Evolutionary conservation across 2,888 invertebrate species (phyloP).

Genomic region (Schrankia costaestrigalis): DNA sequence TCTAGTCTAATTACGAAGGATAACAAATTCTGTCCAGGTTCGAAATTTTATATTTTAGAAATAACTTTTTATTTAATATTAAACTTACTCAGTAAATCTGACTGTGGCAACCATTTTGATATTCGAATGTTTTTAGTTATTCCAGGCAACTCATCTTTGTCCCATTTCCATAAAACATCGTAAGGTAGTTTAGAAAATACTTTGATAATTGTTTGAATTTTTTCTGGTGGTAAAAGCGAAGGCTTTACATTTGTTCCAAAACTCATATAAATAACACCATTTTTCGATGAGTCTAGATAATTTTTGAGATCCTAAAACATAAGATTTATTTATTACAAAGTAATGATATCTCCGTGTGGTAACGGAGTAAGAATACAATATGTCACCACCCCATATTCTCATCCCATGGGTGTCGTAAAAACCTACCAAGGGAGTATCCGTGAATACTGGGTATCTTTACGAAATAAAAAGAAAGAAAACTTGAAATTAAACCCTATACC

Average conservation of each 20-base stretch:
- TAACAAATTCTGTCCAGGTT: too few species aligned
- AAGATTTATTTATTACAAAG: not conserved
- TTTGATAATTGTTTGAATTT: slow-evolving; percentile 41
- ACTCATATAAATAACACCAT: slow-evolving; percentile 69
- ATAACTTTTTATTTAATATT: not conserved
- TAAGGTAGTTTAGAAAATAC: slow-evolving; percentile 63
- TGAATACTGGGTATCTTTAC: too few species aligned
- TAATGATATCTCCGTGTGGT: too few species aligned
- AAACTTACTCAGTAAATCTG: slow-evolving; percentile 28
- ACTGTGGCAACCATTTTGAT: slow-evolving; percentile 70
- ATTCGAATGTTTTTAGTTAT: slow-evolving; percentile 56
- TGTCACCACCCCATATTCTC: too few species aligned
- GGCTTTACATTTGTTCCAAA: slow-evolving; percentile 62
- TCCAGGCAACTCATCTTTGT: slow-evolving; percentile 50
- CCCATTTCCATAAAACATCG: slow-evolving; percentile 69
- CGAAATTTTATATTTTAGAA: not conserved
- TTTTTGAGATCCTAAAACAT: slow-evolving; percentile 48
- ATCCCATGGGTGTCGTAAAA: too few species aligned
- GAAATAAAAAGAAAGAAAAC: too few species aligned
- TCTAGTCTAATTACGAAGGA: too few species aligned
- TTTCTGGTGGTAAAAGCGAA: slow-evolving; percentile 44
- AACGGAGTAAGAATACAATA: too few species aligned
- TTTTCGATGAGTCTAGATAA: slow-evolving; percentile 53
- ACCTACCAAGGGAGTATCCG: too few species aligned
- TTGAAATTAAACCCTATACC: too few species aligned